Evolutionary conservation across 35 echinoderm and acorn worm genomes (phyloP).

Genomic region (Apostichopus californicus): DNA sequence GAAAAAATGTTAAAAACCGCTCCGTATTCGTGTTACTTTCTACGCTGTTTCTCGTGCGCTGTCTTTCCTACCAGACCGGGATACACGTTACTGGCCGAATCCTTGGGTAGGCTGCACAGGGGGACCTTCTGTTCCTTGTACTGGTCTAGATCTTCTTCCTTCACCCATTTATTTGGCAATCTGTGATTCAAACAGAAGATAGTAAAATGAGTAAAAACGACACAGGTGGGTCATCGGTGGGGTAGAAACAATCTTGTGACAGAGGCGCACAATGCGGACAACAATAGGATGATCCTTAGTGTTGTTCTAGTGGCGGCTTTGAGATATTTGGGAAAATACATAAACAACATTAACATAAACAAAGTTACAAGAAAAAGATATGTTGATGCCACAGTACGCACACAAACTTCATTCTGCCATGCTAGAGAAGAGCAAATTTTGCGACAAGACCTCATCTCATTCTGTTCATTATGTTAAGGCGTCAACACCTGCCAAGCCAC

Average conservation of each 20-base stretch:
- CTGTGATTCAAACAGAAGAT: background rate
- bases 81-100: constrained; percentile 26
- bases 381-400: too few species aligned
- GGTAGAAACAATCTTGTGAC: background rate
- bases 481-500: background rate
- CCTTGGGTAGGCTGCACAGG: constrained; percentile 27
- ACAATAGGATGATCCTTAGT: background rate
- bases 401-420: too few species aligned
- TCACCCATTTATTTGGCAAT: constrained; percentile 58
- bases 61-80: constrained; percentile 41
- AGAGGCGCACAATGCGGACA: background rate
- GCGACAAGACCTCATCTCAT: too few species aligned
- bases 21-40: background rate
- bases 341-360: too few species aligned
- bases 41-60: constrained; percentile 36
- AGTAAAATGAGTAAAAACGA: too few species aligned
- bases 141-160: constrained; percentile 1
- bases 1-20: too few species aligned
- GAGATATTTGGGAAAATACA: too few species aligned
- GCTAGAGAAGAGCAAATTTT: background rate
- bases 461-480: background rate
- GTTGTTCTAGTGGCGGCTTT: too few species aligned
- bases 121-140: constrained; percentile 42
- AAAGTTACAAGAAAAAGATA: too few species aligned
- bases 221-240: background rate